Evolutionary conservation across 2,888 invertebrate species (phyloP).

Genomic region (Iphiclides podalirius): DNA sequence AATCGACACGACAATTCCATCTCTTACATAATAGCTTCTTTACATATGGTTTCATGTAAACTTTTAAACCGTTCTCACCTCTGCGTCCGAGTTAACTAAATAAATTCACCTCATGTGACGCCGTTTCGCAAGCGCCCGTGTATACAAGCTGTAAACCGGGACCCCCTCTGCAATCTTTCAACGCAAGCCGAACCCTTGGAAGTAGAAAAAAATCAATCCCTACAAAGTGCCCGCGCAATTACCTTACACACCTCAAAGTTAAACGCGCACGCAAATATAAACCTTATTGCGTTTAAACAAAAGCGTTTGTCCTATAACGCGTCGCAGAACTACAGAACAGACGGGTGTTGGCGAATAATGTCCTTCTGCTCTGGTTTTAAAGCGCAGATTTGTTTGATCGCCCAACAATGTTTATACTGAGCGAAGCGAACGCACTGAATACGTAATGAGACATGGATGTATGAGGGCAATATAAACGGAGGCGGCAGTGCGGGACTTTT

Average conservation of each 20-base stretch:
- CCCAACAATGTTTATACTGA: conserved; percentile 25
- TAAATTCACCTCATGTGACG: too few species aligned
- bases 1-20: too few species aligned
- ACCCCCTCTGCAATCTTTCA: conserved; percentile 19
- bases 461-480: conserved; percentile 25
- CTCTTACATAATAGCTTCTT: too few species aligned
- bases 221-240: conserved; percentile 26
- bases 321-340: too few species aligned
- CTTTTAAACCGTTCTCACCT: too few species aligned
- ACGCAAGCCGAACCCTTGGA: conserved; percentile 8
- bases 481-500: conserved; percentile 14
- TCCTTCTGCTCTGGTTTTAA: conserved; percentile 16
- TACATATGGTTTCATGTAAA: too few species aligned
- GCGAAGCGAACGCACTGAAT: conserved; percentile 41
- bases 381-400: conserved; percentile 10
- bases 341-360: too few species aligned
- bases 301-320: too few species aligned
- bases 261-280: neutral
- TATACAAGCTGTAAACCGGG: conserved; percentile 7
- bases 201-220: conserved; percentile 24
- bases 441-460: conserved; percentile 39
- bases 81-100: too few species aligned
- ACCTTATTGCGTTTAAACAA: neutral
- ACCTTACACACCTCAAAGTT: conserved; percentile 24
- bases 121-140: neutral